Evolutionary conservation across 2,797 vertebrate genomes (phyloP).

Genomic region (Valencia hispanica): DNA sequence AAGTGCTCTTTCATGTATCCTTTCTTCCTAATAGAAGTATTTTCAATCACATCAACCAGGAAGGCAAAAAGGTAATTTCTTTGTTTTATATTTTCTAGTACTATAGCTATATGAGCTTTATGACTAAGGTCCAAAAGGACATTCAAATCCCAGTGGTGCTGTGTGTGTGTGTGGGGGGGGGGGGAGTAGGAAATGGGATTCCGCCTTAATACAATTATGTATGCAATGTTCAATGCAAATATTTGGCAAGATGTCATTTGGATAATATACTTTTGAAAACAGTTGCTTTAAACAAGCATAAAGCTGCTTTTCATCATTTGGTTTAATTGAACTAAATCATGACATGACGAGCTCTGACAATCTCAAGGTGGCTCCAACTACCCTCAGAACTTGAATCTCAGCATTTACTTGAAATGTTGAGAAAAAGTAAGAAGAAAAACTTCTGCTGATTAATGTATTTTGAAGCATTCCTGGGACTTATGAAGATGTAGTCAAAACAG

Average conservation of each 20-base stretch:
- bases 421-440: conserved; percentile 30
- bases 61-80: background rate
- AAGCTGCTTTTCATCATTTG: conserved; percentile 11
- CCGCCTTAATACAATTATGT: background rate
- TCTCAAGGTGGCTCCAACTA: conserved; percentile 14
- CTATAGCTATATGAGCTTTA: too few relatives aligned
- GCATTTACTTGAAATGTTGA: conserved; percentile 25
- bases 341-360: background rate
- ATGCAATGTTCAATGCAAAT: background rate
- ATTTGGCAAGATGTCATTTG: background rate
- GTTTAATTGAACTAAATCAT: conserved; percentile 22
- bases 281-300: background rate
- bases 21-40: background rate
- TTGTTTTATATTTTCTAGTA: background rate
- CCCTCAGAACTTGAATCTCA: conserved; percentile 9
- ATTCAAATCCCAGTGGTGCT: background rate
- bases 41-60: background rate
- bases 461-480: conserved; percentile 50
- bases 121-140: background rate
- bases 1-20: background rate
- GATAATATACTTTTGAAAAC: background rate
- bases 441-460: conserved; percentile 51
- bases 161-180: too few relatives aligned
- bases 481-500: conserved; percentile 60
- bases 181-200: background rate